Evolutionary conservation across 37 sponge, comb jelly and placozoan species (phyloP), one percentile per base, ranked within the genome.

Genomic region (Hormiphora californensis): DNA sequence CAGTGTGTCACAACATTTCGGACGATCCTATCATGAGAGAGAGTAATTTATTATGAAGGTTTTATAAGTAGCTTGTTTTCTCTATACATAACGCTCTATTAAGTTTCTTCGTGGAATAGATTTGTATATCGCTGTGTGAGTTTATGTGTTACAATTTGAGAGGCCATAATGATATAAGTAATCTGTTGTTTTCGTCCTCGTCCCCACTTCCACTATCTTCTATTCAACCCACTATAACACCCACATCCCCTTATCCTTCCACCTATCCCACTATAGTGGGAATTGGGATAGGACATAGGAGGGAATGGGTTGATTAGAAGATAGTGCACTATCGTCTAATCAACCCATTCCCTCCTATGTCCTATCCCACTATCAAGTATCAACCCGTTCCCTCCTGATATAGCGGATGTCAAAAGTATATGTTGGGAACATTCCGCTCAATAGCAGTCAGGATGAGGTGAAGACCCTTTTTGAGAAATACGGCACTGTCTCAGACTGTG

Each of bases 401-500:
- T n/a, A n/a, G n/a, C 11, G 67, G 9, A 65, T 65, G 67, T 36
- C 35, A 32, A 65, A 65, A 17, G 8, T 65, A 38, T 65, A 65
- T 31, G 37, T 65, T 1, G 67, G 67, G 37, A 65, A 65, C 35
- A 38, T 65, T 8, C 67, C 67, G 17, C 15, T 39, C 8, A 4
- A 21, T 28, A 38, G 38, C 31, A 36, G 28, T 19, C 38, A 36
- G 1, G 28, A 27, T 28, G 67, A 65, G 19, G 31, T 65, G 7
- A 11, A 38, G 36, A 17, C 38, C 12, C 67, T 65, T 15, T 65
- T 65, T 28, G 67, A 65, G 37, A 65, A 65, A 38, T 65, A 65
- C 67, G 67, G 67, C 33, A 65, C 35, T 36, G 67, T 65, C 36
- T 19, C 67, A 7, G 67, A 65, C 8, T 65, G 67, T 32, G 67